A percentile compares a stretch with the other conserved stretches of the same genome.
These are phyloP conservation scores for Colinus virginianus DNA, from an alignment of 2,113 vertebrate genomes.

Conservation along the genomic window DNA sequence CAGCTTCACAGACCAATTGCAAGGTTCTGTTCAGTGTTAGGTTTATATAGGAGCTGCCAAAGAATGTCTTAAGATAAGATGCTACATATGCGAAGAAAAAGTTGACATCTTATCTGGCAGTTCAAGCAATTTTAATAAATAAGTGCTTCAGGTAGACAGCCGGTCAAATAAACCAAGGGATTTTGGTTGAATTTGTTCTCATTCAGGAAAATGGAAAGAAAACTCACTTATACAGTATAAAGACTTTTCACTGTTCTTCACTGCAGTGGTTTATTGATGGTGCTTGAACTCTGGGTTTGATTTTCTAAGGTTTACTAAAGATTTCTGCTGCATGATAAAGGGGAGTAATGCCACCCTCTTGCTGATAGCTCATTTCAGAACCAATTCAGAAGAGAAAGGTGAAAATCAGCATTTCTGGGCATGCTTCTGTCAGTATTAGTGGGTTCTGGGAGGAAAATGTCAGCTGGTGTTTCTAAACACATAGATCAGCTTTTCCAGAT, in stretches of 20 bases:
- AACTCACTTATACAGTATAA: fast-evolving
- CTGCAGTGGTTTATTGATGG: neutral
- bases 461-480: neutral
- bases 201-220: neutral
- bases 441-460: neutral
- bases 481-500: neutral
- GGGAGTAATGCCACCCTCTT: neutral
- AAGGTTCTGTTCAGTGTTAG: neutral
- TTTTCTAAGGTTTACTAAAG: neutral
- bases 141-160: neutral
- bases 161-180: neutral
- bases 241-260: neutral
- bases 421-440: neutral
- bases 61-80: neutral
- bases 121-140: neutral
- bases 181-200: neutral
- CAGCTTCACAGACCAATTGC: neutral
- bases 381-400: neutral
- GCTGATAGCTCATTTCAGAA: neutral
- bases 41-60: neutral
- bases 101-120: neutral
- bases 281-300: neutral
- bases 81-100: neutral
- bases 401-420: neutral
- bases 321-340: neutral